Base-by-base conservation (phyloP, 1,140 invertebrate species). In the Chrysoperla carnea region DNA sequence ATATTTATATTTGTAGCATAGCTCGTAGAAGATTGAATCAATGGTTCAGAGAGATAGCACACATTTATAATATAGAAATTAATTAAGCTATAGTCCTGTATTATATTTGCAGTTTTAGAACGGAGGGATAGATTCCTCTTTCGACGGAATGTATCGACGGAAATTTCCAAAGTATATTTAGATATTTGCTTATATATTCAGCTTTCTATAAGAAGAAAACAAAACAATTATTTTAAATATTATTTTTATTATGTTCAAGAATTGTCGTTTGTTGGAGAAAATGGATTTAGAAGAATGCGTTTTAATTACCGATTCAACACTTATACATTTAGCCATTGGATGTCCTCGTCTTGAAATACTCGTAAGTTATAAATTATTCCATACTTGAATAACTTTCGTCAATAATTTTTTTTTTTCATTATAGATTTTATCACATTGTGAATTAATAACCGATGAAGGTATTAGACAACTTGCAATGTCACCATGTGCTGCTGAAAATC, bases 211-310 rank as follows among this genome's bases (percentile, higher is more conserved):
- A n/a, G n/a, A n/a, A n/a, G n/a, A n/a, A n/a, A n/a, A n/a, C n/a
- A n/a, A n/a, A n/a, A n/a, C n/a, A n/a, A n/a, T n/a, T n/a, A n/a
- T n/a, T n/a, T n/a, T n/a, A n/a, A n/a, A n/a, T n/a, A 23, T 23
- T 3, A 41, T 45, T 45, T 28, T 37, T 41, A 27, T 46, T 47
- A 46, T 40, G 55, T 65, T 66, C 17, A 53, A 94, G 85, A 93
- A 81, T 63, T 98, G 95, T 67, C 80, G 87, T 56, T 73, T 86
- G 56, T 66, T 99, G 51, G 91, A 97, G 59, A 84, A 92, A 57
- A 93, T 99, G 86, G 95, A 99, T 65, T 67, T 99, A 48, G 95
- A 99, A 67, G 95, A 99, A 67, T 99, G 95, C 67, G 78, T 88
- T 50, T 73, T 92, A 46, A 97, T 99, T 51, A 98, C 95, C 1